Conservation (phyloP, 2,888 invertebrate species). For the Drosophila paranaensis region DNA sequence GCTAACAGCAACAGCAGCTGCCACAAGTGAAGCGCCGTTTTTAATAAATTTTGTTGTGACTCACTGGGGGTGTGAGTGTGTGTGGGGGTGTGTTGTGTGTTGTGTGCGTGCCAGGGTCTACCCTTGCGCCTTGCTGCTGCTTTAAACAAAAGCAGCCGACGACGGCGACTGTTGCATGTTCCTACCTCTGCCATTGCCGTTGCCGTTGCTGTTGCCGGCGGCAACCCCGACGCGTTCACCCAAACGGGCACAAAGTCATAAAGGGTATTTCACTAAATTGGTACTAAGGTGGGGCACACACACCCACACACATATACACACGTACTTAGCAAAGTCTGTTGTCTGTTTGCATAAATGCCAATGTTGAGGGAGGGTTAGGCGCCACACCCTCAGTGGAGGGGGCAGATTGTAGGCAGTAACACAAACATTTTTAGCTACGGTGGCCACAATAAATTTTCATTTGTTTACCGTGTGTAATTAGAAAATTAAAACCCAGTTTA, state of each 20-base stretch:
- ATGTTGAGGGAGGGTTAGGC: slow-evolving; percentile 24
- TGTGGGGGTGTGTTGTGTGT: slow-evolving; percentile 25
- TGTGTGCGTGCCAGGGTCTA: slow-evolving; percentile 28
- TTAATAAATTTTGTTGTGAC: slow-evolving; percentile 56
- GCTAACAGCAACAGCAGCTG: slow-evolving; percentile 16
- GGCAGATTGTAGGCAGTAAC: slow-evolving; percentile 25
- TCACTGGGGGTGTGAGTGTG: slow-evolving; percentile 20
- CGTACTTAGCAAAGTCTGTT: slow-evolving; percentile 23
- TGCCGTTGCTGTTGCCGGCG: slow-evolving; percentile 15
- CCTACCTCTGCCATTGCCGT: slow-evolving; percentile 16
- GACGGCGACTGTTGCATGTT: slow-evolving; percentile 57
- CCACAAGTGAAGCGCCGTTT: slow-evolving; percentile 33
- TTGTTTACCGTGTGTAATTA: slow-evolving; percentile 79
- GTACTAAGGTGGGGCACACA: slow-evolving; percentile 45
- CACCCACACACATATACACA: slow-evolving; percentile 12
- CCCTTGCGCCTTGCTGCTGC: slow-evolving; percentile 29
- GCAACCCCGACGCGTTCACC: slow-evolving; percentile 33
- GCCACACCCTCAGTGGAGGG: slow-evolving; percentile 23
- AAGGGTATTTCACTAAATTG: slow-evolving; percentile 53
- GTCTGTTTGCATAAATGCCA: slow-evolving; percentile 63
- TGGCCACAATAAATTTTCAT: slow-evolving; percentile 77
- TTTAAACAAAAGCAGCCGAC: slow-evolving; percentile 39
- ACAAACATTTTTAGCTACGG: slow-evolving; percentile 42
- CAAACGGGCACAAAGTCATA: slow-evolving; percentile 38
- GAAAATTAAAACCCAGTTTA: slow-evolving; percentile 81